Evolutionary conservation across 2,113 vertebrate species (phyloP).

Genomic region (Anolis carolinensis): DNA sequence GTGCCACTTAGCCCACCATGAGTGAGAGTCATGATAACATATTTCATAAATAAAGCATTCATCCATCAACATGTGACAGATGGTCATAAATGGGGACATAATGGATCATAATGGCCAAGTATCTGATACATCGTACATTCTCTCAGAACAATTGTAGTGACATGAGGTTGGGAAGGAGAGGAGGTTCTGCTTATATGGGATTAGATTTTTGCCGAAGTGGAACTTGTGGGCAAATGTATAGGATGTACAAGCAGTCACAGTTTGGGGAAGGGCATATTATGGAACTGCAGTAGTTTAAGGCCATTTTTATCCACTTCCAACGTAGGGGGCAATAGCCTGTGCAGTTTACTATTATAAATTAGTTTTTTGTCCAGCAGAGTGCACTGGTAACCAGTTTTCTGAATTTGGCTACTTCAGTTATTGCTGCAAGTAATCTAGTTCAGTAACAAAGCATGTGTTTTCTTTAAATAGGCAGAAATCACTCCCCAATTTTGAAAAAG

Average conservation of each 20-base stretch:
- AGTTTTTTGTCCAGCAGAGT: slow-evolving; percentile 24
- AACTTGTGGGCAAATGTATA: not conserved
- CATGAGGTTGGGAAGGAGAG: not conserved
- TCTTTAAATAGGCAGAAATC: not conserved
- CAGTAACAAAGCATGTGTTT: not conserved
- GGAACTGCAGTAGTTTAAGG: not conserved
- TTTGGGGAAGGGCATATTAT: not conserved
- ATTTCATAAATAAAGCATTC: not conserved
- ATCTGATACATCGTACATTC: not conserved
- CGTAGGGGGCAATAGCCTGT: not conserved
- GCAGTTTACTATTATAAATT: not conserved
- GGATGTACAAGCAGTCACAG: not conserved
- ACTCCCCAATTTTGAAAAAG: not conserved
- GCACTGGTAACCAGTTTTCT: slow-evolving; percentile 10
- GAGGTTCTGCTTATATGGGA: no score
- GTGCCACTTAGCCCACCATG: not conserved
- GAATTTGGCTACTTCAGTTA: not conserved
- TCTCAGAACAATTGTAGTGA: not conserved
- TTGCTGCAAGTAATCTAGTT: slow-evolving; percentile 3
- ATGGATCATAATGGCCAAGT: not conserved
- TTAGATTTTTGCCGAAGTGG: not conserved
- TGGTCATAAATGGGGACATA: not conserved
- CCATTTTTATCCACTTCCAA: not conserved
- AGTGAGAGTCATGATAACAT: not conserved
- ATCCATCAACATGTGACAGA: not conserved